Evolutionary conservation across 2,888 invertebrate genomes (phyloP), one percentile per base, ranked within the genome.

Genomic region (Tenthredo livida): DNA sequence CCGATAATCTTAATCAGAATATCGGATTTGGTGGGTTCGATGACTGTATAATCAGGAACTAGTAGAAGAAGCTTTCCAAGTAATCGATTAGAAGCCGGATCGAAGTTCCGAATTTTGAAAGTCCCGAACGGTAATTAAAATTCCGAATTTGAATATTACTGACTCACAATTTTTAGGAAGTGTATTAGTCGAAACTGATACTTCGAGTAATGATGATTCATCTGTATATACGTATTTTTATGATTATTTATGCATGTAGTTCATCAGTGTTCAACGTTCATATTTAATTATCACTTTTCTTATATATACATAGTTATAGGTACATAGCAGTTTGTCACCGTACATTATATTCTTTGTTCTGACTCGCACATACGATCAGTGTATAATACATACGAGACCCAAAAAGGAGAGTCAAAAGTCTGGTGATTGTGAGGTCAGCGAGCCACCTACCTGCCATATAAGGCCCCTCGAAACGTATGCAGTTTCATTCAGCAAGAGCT

Each of bases 361-460:
- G 15, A 67, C 17, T 67, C 33, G 33, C 2, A 33, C 15, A n/a
- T n/a, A 21, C 58, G n/a, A 21, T 58, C 47, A 25, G 25, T 65
- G 12, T 65, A 21, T 25, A 65, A 65, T 65, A 65, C 29, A 65
- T 61, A 25, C 21, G 61, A 67, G 33, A 67, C 33, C 33, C 67
- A 33, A 67, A 67, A 67, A 67, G 67, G 67, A 67, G 67, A 67
- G 17, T 67, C 5, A 67, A 33, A 67, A 29, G 7, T 29, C 67
- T 67, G 17, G 17, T 33, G 33, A 67, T 67, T 67, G 67, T 67
- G 67, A 67, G 67, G 67, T 67, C 67, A 67, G 67, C 67, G 61
- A 21, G 67, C 17, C 29, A 33, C 61, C 33, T 67, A 67, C 67
- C 67, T 33, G 33, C 67, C 67, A 15, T 67, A 67, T 67, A 67